Percentiles rank a stretch among this genome's conserved stretches.
These are phyloP conservation scores for Sphaerophoria rueppellii DNA, from an alignment of 2,888 invertebrate species.

Conservation along the genomic window DNA sequence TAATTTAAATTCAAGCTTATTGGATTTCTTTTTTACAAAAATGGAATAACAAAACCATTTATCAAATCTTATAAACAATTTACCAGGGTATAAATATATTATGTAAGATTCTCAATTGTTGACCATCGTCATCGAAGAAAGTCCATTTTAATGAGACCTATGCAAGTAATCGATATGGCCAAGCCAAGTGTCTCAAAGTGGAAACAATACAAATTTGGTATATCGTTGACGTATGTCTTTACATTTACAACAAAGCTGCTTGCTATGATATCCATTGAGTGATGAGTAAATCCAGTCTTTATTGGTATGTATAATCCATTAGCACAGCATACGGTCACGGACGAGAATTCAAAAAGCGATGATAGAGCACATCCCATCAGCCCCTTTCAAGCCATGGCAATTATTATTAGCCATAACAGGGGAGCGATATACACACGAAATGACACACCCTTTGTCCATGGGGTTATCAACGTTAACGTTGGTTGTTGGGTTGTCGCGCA, in stretches of 20 bases:
- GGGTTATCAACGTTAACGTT: conserved; percentile 43
- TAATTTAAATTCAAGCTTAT: too few species aligned
- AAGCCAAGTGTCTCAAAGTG: neutral
- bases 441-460: conserved; percentile 66
- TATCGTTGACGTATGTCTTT: conserved; percentile 44
- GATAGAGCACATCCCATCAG: conserved; percentile 72
- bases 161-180: conserved; percentile 22
- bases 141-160: conserved; percentile 6
- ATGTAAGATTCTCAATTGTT: neutral
- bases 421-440: conserved; percentile 50
- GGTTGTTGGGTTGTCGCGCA: conserved; percentile 50
- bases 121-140: conserved; percentile 28
- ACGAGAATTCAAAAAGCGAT: conserved; percentile 71
- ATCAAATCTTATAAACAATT: neutral
- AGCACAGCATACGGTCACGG: conserved; percentile 68
- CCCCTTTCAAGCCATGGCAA: conserved; percentile 57
- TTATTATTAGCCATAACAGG: conserved; percentile 69
- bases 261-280: conserved; percentile 56
- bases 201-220: conserved; percentile 35
- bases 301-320: conserved; percentile 67
- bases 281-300: conserved; percentile 57
- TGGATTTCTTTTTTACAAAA: neutral
- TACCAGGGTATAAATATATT: neutral
- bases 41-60: neutral
- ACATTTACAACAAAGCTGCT: conserved; percentile 53